Base-by-base conservation (phyloP, 2,888 invertebrate genomes). In the Thymelicus lineola region DNA sequence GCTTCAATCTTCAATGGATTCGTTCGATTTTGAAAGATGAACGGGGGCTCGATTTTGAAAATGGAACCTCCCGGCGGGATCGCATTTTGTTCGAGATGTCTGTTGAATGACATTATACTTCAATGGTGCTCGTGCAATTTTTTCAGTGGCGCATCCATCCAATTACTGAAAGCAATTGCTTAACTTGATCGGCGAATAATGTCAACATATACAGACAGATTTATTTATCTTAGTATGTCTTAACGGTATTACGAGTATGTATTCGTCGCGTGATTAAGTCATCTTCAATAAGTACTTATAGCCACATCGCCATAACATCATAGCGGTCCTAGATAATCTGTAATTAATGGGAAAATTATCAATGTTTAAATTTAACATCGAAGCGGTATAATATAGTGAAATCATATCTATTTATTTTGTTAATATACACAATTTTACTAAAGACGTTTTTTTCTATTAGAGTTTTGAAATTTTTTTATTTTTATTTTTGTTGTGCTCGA, bases 291-390 rank as follows among this genome's bases (percentile, higher is more conserved):
- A 20, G n/a, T 53, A 53, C 53, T 53, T 28, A 53, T 5, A 20
- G n/a, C 53, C 53, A 6, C 5, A 9, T 20, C 5, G 17, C 53
- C 9, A 53, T 53, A 53, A 20, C 53, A 53, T 20, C 53, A 53
- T 20, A 12, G 12, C 17, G 9, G 53, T 53, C 12, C 53, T 53
- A 53, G 53, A 12, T 20, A 53, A 53, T 53, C 53, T 53, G 7
- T 53, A 53, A 53, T 57, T 57, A 57, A 57, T 57, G 36, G n/a
- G 57, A 57, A 57, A 57, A 57, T 57, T 57, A 36, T 36, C 35
- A 57, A 36, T 57, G 57, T 36, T 57, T 36, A 36, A 36, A 36
- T 35, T 6, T 6, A 35, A 57, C 6, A 57, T 9, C 53, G 12
- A 53, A 20, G 20, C 12, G 5, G 20, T 53, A 20, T 17, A 17